Percentiles rank a stretch among this genome's conserved stretches.
Conservation (phyloP, 2,113 vertebrate genomes). For the Xiphophorus maculatus region DNA sequence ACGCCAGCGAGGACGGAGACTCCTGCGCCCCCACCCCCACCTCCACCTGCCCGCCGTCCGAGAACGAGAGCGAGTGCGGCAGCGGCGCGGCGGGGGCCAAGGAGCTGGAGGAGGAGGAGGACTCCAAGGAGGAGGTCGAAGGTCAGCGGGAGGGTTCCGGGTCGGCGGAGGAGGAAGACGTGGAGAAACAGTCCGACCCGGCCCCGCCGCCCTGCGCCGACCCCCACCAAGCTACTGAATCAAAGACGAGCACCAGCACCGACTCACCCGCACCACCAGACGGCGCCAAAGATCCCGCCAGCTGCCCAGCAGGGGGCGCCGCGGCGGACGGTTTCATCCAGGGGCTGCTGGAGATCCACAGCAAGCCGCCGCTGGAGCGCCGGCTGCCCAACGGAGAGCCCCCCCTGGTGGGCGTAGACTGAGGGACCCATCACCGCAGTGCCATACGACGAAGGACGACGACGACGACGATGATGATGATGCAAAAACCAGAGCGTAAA, state of each 20-base stretch:
- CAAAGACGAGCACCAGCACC: slow-evolving; percentile 38
- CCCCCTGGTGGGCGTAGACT: slow-evolving; percentile 86
- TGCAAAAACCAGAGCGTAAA: slow-evolving; percentile 42
- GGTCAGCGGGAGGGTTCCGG: background rate
- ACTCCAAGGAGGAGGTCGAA: slow-evolving; percentile 27
- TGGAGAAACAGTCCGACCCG: background rate
- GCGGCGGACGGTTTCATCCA: slow-evolving; percentile 72
- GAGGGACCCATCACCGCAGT: slow-evolving; percentile 69
- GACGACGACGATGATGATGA: slow-evolving; percentile 21
- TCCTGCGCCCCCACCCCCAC: slow-evolving; percentile 86
- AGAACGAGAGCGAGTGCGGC: slow-evolving; percentile 82
- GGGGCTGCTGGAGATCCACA: slow-evolving; percentile 83
- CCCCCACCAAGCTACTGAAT: slow-evolving; percentile 43
- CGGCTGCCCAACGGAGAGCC: slow-evolving; percentile 79
- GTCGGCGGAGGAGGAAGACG: background rate
- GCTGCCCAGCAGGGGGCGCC: slow-evolving; percentile 4
- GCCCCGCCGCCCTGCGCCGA: background rate
- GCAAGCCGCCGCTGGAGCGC: slow-evolving; percentile 79
- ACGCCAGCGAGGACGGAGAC: slow-evolving; percentile 85
- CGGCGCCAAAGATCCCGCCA: slow-evolving; percentile 41
- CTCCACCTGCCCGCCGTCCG: slow-evolving; percentile 83
- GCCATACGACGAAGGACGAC: slow-evolving; percentile 64
- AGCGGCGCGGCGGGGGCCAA: slow-evolving; percentile 12
- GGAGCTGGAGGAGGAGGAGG: slow-evolving; percentile 54
- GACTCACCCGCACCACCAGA: background rate